A percentile compares a stretch with the other conserved stretches of the same genome.
Conservation (phyloP, 2,113 vertebrate genomes). For the Rhegmatorhina hoffmannsi region DNA sequence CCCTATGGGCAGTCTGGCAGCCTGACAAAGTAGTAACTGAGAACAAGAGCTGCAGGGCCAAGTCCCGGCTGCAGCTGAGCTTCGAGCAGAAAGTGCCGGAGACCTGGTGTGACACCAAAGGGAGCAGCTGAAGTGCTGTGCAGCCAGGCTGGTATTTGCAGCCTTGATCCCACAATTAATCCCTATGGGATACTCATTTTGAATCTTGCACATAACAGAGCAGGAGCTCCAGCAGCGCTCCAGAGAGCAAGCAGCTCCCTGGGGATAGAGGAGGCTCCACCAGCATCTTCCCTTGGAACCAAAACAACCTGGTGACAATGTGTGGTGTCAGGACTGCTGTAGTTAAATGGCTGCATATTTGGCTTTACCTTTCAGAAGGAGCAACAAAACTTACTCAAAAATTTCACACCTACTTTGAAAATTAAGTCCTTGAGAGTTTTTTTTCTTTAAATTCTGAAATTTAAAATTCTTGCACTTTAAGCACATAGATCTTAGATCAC, state of each 20-base stretch:
- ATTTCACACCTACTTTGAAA: background rate
- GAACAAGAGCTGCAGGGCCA: constrained; percentile 12
- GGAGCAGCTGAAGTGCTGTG: accelerated
- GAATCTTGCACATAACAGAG: background rate
- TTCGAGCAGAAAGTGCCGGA: accelerated
- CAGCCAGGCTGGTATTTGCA: background rate
- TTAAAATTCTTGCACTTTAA: background rate
- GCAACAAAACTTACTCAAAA: background rate
- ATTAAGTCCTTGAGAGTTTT: background rate
- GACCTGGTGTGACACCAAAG: background rate
- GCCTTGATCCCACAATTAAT: background rate
- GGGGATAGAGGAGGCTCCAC: background rate
- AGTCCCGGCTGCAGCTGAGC: background rate
- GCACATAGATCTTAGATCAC: background rate
- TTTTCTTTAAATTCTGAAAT: background rate
- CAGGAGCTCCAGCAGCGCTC: background rate
- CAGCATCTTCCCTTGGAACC: background rate
- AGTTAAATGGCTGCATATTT: background rate
- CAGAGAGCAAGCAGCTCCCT: background rate
- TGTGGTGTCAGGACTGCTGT: background rate
- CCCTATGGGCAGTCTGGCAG: constrained; percentile 25
- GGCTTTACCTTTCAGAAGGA: background rate
- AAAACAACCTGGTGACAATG: background rate
- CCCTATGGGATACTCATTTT: background rate
- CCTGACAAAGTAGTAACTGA: constrained; percentile 41